phyloP scores from a whole-genome alignment of 2,888 invertebrate genomes.

The Catocala fraxini region DNA sequence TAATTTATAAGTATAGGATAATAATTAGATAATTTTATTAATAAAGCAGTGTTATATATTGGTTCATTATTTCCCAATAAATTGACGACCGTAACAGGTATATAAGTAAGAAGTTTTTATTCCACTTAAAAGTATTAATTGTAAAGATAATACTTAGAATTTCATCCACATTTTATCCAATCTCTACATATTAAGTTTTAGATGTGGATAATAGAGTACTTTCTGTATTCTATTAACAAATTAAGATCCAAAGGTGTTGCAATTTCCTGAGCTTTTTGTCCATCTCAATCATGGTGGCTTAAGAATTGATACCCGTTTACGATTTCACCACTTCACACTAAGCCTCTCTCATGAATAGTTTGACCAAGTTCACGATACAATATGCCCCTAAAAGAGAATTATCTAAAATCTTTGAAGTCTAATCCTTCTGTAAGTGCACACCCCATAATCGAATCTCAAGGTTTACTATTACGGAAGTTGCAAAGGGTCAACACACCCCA shows the following conservation, averaged over 20 bases:
- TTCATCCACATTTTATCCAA: no score
- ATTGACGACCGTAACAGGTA: no score
- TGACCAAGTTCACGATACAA: slow-evolving; percentile 1
- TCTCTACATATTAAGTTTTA: no score
- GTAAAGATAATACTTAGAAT: no score
- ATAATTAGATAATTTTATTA: no score
- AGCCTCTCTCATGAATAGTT: background rate
- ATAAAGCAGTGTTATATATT: no score
- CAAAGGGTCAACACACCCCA: slow-evolving; percentile 46
- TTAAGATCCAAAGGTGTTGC: background rate
- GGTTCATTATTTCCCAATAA: no score
- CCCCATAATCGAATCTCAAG: slow-evolving; percentile 32
- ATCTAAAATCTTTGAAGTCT: slow-evolving; percentile 23
- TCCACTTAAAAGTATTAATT: no score
- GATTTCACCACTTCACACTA: background rate
- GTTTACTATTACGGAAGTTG: slow-evolving; percentile 42
- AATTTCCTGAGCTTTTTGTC: background rate
- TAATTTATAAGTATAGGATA: no score
- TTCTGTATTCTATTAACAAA: no score
- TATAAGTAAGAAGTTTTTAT: no score
- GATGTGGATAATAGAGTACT: no score
- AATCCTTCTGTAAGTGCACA: slow-evolving; percentile 23
- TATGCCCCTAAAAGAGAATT: slow-evolving; percentile 3
- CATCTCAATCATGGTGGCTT: background rate
- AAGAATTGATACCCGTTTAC: background rate